Base-by-base conservation (phyloP, 2,888 invertebrate species). In the Orchesella flavescens region DNA sequence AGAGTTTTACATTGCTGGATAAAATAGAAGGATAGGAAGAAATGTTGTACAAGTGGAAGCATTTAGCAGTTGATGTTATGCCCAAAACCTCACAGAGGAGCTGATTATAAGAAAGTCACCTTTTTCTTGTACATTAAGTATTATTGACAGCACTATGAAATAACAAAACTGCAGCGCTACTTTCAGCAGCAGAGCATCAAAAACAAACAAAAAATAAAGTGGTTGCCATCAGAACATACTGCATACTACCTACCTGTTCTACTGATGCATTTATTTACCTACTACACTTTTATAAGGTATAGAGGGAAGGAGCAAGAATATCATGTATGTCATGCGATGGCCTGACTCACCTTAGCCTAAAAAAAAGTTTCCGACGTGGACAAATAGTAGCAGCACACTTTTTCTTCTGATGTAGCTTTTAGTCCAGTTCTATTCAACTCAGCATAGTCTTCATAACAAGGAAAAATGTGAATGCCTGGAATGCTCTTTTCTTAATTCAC, bases 361-460 rank as follows among this genome's bases (percentile, higher is more conserved):
- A 80, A 79, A 79, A 81, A 17, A 59, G 17, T 81, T 81, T 81
- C 81, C 81, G 81, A 81, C 81, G 74, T 81, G 74, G 65, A 81
- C 74, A 81, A 81, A 81, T 81, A 81, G 81, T 81, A 21, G 75
- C 59, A 63, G 44, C 34, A 34, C 34, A 4, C 34, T 34, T 34
- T 34, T 7, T 7, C 34, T 34, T 7, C 7, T 34, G 34, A 4
- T 34, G 34, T 34, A 4, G 34, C 34, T 34, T 17, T 44, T 19
- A 19, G 46, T 23, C 49, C 2, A 49, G 49, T 61, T 61, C 13
- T 15, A 17, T 53, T 15, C 53, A 53, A 53, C 3, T 53, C n/a
- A 1, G 9, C 57, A 19, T 24, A 23, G 1, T 61, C 23, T 61
- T 24, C 61, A 61, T 34, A 34, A 34, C 2, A 34, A 34, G 34